phyloP scores from a whole-genome alignment of 2,797 vertebrate species.

The Anableps anableps region DNA sequence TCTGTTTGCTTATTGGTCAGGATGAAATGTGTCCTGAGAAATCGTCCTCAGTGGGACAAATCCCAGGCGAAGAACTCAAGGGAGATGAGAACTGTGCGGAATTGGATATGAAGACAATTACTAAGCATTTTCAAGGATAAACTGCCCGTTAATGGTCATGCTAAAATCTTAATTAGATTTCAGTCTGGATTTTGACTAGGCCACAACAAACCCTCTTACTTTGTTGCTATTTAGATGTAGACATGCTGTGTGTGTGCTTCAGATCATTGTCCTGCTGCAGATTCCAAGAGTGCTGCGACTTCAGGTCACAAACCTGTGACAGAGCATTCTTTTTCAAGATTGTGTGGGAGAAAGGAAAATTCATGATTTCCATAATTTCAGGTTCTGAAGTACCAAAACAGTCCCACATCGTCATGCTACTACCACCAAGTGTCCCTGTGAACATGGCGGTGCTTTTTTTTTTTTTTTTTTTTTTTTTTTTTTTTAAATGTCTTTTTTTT shows the following conservation, averaged over 20 bases:
- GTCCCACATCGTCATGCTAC: neutral
- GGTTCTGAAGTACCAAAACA: neutral
- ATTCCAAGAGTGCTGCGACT: neutral
- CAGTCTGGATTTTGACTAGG: no score
- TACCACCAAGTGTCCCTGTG: neutral
- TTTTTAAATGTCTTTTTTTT: no score
- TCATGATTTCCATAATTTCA: neutral
- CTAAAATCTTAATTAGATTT: no score
- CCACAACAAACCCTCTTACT: neutral
- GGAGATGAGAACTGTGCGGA: no score
- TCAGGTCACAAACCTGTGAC: neutral
- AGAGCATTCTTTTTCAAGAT: neutral
- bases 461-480: no score
- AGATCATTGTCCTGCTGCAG: neutral
- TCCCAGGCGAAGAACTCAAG: no score
- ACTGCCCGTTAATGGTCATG: no score
- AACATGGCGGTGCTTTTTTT: neutral
- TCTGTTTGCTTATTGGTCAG: no score
- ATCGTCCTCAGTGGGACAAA: no score
- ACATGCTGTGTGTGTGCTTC: neutral
- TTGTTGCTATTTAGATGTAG: neutral
- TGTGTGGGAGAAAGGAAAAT: neutral
- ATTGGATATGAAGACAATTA: no score
- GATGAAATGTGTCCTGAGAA: no score
- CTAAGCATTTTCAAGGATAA: no score